A percentile compares a stretch with the other conserved stretches of the same genome.
phyloP scores from a whole-genome alignment of 2,113 vertebrate species.

The Gavialis gangeticus region DNA sequence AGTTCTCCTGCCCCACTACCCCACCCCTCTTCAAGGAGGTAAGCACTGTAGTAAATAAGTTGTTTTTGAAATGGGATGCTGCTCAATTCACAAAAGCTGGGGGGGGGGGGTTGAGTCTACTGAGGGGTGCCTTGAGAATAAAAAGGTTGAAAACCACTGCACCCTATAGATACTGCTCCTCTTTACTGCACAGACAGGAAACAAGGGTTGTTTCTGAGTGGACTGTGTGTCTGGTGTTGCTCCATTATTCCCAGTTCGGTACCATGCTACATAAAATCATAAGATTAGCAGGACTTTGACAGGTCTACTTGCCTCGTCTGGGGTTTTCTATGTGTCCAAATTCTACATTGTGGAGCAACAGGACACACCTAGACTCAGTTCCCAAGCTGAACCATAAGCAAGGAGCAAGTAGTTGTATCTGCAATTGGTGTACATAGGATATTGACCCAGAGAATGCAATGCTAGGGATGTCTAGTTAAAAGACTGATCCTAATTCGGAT shows the following conservation, averaged over 20 bases:
- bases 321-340: not conserved
- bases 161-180: not conserved
- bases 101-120: too few relatives aligned
- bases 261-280: accelerated
- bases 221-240: accelerated
- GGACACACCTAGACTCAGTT: not conserved
- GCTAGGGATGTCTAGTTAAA: not conserved
- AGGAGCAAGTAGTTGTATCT: not conserved
- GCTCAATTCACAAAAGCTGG: too few relatives aligned
- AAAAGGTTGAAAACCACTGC: too few relatives aligned
- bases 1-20: too few relatives aligned
- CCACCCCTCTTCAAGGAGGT: too few relatives aligned
- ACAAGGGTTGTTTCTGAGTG: not conserved
- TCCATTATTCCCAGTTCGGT: accelerated
- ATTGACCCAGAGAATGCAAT: not conserved
- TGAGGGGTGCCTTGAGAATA: too few relatives aligned
- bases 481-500: not conserved
- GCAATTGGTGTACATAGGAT: not conserved
- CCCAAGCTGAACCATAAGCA: not conserved
- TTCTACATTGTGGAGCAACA: not conserved
- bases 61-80: too few relatives aligned
- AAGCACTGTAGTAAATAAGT: too few relatives aligned
- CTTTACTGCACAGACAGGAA: accelerated
- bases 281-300: not conserved
- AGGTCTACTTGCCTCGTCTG: not conserved